phyloP scores from a whole-genome alignment of 2,113 vertebrate genomes.

The Tinamus guttatus region DNA sequence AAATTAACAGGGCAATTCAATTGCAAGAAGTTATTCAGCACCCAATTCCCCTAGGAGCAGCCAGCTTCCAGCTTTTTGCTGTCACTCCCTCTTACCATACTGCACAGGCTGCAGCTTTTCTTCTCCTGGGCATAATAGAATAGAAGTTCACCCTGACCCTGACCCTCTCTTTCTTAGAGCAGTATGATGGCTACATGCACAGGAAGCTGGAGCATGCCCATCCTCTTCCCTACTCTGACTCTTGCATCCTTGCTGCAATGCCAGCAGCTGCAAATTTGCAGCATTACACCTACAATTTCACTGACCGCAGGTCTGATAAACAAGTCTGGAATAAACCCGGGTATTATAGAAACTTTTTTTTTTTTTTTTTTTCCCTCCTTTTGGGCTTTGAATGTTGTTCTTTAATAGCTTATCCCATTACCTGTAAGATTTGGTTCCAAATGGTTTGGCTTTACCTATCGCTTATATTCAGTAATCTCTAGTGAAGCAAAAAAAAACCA shows the following conservation, averaged over 20 bases:
- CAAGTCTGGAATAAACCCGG: not conserved
- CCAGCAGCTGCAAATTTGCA: not conserved
- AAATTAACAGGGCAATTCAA: not conserved
- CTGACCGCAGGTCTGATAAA: not conserved
- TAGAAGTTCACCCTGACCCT: rapidly evolving
- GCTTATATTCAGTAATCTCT: not conserved
- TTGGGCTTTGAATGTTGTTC: not conserved
- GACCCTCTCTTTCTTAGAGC: not conserved
- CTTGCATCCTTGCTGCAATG: not conserved
- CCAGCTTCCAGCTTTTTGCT: not conserved
- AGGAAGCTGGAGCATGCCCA: not conserved
- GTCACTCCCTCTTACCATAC: not conserved
- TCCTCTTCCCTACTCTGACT: not conserved
- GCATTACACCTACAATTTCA: rapidly evolving
- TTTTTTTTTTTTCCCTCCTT: not conserved
- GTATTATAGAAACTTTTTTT: not conserved
- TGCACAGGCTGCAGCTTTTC: not conserved
- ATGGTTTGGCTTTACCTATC: not conserved
- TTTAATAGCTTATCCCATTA: too few relatives aligned
- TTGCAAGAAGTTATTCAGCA: not conserved
- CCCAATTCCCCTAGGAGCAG: not conserved
- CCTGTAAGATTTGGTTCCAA: not conserved
- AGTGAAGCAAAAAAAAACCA: not conserved
- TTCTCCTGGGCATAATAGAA: not conserved
- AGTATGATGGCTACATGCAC: not conserved